Evolutionary conservation across 2,797 vertebrate genomes (phyloP).

Genomic region (Sorex maritimensis): DNA sequence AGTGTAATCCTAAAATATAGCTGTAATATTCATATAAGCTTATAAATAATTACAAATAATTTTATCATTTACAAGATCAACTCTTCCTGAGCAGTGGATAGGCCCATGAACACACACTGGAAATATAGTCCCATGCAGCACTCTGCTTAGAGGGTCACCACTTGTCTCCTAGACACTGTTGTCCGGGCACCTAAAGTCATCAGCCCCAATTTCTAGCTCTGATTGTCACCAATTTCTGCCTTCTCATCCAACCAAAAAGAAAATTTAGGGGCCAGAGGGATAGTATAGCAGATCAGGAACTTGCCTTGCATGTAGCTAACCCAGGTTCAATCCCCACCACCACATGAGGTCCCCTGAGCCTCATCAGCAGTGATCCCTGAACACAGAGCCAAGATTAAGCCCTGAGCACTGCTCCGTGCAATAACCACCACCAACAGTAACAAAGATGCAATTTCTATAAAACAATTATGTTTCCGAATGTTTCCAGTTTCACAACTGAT

Average conservation of each 20-base stretch:
- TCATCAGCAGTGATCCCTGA: too few species aligned
- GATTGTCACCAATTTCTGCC: background rate
- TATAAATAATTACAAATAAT: background rate
- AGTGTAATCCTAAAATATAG: background rate
- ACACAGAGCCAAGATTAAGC: too few species aligned
- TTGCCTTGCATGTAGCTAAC: too few species aligned
- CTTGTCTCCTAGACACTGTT: background rate
- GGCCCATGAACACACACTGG: background rate
- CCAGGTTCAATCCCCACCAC: too few species aligned
- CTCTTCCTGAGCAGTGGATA: background rate
- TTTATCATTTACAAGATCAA: background rate
- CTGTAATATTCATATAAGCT: background rate
- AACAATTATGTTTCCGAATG: background rate
- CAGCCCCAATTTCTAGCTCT: background rate
- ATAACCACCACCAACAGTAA: too few species aligned
- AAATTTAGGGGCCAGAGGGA: too few species aligned
- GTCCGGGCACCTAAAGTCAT: background rate
- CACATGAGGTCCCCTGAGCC: too few species aligned
- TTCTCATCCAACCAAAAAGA: too few species aligned
- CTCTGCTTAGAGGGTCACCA: background rate
- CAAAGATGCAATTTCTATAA: slow-evolving; percentile 7
- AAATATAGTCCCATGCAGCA: background rate
- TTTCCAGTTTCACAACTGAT: slow-evolving; percentile 35
- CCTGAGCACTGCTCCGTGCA: too few species aligned
- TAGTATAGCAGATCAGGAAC: too few species aligned